These are phyloP conservation scores for Alces alces DNA, from an alignment of 2,113 vertebrate genomes.

Conservation along the genomic window DNA sequence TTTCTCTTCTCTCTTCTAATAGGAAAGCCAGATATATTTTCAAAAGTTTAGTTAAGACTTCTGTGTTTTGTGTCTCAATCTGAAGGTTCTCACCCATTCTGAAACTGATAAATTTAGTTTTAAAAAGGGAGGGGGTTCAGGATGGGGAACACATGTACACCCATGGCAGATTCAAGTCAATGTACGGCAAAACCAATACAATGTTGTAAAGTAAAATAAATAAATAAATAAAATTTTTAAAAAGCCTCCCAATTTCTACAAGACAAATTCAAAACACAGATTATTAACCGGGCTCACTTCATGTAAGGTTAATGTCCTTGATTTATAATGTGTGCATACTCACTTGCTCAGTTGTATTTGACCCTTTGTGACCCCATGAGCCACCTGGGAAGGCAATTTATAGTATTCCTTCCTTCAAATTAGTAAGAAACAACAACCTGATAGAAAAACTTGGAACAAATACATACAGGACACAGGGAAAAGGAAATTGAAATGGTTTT, in stretches of 20 bases:
- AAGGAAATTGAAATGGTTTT: not conserved
- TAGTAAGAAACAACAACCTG: not conserved
- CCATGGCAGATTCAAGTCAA: no score
- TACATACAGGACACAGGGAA: not conserved
- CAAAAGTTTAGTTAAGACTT: not conserved
- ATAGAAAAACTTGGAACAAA: not conserved
- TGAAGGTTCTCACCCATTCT: not conserved
- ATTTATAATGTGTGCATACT: not conserved
- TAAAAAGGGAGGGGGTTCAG: not conserved
- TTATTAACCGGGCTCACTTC: not conserved
- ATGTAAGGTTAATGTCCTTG: not conserved
- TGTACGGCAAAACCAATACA: no score
- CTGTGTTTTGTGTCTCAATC: not conserved
- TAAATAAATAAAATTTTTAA: no score
- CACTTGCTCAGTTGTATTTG: not conserved
- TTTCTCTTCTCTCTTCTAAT: not conserved
- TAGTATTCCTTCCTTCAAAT: not conserved
- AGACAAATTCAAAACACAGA: slow-evolving; percentile 10
- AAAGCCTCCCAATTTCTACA: not conserved
- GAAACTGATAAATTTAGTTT: not conserved
- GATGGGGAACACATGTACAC: no score
- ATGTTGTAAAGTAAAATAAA: no score
- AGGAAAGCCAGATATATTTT: not conserved
- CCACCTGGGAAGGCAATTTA: not conserved
- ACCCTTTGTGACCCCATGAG: not conserved